Conservation (phyloP, 2,888 invertebrate species). For the Thumatha senex region DNA sequence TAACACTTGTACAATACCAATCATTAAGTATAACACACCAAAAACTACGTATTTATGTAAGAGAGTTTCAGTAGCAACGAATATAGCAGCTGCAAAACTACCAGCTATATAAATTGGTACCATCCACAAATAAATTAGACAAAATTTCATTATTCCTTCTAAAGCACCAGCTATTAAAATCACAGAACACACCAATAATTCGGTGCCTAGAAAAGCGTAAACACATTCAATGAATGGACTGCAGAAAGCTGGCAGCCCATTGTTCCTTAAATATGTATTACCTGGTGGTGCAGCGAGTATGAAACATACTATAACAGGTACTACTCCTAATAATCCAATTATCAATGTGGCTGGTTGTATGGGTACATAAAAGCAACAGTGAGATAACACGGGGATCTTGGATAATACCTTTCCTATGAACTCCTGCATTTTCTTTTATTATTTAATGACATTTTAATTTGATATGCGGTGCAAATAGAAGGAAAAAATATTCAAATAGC, state of each 20-base stretch:
- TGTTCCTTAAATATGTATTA: constrained; percentile 15
- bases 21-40: constrained; percentile 27
- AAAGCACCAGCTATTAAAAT: constrained; percentile 30
- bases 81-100: constrained; percentile 27
- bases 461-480: background rate
- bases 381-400: constrained; percentile 26
- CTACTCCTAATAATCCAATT: constrained; percentile 40
- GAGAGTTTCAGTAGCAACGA: constrained; percentile 32
- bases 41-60: constrained; percentile 22
- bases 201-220: constrained; percentile 30
- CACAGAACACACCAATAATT: constrained; percentile 34
- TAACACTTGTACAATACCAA: constrained; percentile 23
- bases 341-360: constrained; percentile 31
- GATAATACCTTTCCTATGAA: background rate
- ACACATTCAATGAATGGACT: constrained; percentile 18
- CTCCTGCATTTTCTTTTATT: background rate
- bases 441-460: background rate
- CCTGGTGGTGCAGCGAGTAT: constrained; percentile 28
- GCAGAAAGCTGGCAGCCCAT: constrained; percentile 34
- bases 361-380: constrained; percentile 37
- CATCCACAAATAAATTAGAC: constrained; percentile 31
- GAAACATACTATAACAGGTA: constrained; percentile 38
- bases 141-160: constrained; percentile 20
- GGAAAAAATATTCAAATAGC: background rate
- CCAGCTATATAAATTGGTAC: constrained; percentile 34